Evolutionary conservation across 2,888 invertebrate genomes (phyloP).

Genomic region (Scaptomyza reducta): DNA sequence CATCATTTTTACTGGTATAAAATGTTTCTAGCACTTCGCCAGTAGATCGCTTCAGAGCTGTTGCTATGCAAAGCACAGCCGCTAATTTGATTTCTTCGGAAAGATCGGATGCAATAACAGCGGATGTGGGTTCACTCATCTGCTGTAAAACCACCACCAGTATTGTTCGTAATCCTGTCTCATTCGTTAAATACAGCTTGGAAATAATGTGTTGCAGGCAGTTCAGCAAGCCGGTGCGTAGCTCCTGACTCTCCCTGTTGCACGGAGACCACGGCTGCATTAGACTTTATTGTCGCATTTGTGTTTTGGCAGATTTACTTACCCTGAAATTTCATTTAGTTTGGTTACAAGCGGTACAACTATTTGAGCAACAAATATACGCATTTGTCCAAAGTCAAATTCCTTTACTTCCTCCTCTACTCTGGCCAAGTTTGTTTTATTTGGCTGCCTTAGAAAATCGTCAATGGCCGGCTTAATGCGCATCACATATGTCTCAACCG

Average conservation of each 20-base stretch:
- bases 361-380: conserved; percentile 80
- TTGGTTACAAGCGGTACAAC: conserved; percentile 81
- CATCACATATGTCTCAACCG: conserved; percentile 76
- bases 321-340: conserved; percentile 80
- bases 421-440: conserved; percentile 60
- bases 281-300: background rate
- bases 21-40: conserved; percentile 85
- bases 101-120: conserved; percentile 62
- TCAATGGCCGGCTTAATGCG: conserved; percentile 81
- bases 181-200: conserved; percentile 76
- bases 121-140: conserved; percentile 74
- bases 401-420: conserved; percentile 73
- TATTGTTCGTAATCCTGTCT: conserved; percentile 79
- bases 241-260: conserved; percentile 78
- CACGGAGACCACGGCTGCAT: background rate
- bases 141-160: conserved; percentile 79
- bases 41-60: conserved; percentile 73
- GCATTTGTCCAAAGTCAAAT: conserved; percentile 76
- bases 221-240: conserved; percentile 77
- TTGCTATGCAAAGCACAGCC: conserved; percentile 76
- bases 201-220: conserved; percentile 77
- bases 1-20: conserved; percentile 86
- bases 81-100: conserved; percentile 83
- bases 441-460: conserved; percentile 74
- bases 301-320: conserved; percentile 11